Percentiles rank a stretch among this genome's conserved stretches.
Conservation (phyloP, 2,797 vertebrate genomes). For the Distichodus sexfasciatus region DNA sequence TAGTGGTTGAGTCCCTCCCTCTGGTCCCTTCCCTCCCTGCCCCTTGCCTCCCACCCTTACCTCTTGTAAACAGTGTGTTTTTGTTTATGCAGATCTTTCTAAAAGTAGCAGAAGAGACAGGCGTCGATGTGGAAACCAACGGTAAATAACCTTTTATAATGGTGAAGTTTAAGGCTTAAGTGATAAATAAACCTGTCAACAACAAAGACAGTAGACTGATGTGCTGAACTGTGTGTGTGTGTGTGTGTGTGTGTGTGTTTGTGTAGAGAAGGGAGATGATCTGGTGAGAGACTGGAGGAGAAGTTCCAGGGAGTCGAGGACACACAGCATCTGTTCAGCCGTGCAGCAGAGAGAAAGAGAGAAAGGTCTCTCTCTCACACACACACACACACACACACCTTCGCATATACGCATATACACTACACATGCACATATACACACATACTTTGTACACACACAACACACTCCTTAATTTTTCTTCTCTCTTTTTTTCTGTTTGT, state of each 20-base stretch:
- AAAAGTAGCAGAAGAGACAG: conserved; percentile 92
- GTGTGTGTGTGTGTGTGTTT: conserved; percentile 18
- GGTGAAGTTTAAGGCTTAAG: too few relatives aligned
- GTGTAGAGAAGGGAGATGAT: conserved; percentile 58
- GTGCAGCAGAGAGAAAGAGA: conserved; percentile 40
- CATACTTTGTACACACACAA: too few relatives aligned
- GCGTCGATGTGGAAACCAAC: conserved; percentile 84
- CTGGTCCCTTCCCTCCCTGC: too few relatives aligned
- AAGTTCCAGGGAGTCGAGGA: conserved; percentile 60
- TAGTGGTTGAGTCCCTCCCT: too few relatives aligned
- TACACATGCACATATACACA: neutral
- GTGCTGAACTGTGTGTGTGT: conserved; percentile 1
- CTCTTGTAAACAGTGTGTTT: neutral
- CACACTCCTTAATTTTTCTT: neutral
- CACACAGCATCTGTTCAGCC: conserved; percentile 60
- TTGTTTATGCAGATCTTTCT: conserved; percentile 76
- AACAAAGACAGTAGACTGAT: neutral
- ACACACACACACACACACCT: neutral
- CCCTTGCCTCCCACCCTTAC: too few relatives aligned
- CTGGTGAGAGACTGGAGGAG: conserved; percentile 59
- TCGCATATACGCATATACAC: neutral
- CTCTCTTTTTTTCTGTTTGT: conserved; percentile 12
- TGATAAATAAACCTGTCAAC: too few relatives aligned
- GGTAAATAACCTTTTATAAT: conserved; percentile 67
- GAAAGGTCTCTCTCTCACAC: conserved; percentile 53